A percentile compares a stretch with the other conserved stretches of the same genome.
Conservation (phyloP, 2,113 vertebrate genomes). For the Brachionichthys hirsutus region DNA sequence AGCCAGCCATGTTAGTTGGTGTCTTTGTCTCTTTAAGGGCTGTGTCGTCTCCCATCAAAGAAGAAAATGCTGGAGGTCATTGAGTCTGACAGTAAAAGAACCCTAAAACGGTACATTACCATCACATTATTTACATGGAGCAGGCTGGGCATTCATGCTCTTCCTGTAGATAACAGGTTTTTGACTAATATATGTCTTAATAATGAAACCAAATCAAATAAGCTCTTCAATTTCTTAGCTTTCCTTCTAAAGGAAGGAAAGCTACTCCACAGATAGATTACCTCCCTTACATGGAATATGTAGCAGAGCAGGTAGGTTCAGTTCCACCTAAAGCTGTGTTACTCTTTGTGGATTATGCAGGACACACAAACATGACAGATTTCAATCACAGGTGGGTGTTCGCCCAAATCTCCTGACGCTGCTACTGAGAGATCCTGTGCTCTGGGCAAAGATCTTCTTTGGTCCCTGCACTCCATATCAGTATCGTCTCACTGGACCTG, state of each 20-base stretch:
- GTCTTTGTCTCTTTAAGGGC: constrained; percentile 64
- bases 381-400: constrained; percentile 69
- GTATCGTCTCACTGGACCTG: constrained; percentile 84
- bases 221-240: constrained; percentile 30
- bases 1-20: background rate
- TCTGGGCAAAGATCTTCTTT: constrained; percentile 82
- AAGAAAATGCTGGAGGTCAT: constrained; percentile 77
- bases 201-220: background rate
- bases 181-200: background rate
- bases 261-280: constrained; percentile 76
- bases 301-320: constrained; percentile 71
- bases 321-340: background rate
- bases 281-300: constrained; percentile 81
- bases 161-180: background rate
- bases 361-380: background rate
- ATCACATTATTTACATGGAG: background rate
- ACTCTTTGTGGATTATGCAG: background rate
- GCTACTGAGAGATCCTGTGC: constrained; percentile 80
- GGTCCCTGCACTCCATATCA: constrained; percentile 89
- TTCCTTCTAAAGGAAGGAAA: constrained; percentile 15
- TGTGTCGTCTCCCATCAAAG: constrained; percentile 70
- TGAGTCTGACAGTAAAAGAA: constrained; percentile 69
- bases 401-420: constrained; percentile 78
- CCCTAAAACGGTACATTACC: constrained; percentile 69
- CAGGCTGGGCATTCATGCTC: background rate